phyloP scores from a whole-genome alignment of 2,113 vertebrate genomes.

The Nannobrachium achirus region DNA sequence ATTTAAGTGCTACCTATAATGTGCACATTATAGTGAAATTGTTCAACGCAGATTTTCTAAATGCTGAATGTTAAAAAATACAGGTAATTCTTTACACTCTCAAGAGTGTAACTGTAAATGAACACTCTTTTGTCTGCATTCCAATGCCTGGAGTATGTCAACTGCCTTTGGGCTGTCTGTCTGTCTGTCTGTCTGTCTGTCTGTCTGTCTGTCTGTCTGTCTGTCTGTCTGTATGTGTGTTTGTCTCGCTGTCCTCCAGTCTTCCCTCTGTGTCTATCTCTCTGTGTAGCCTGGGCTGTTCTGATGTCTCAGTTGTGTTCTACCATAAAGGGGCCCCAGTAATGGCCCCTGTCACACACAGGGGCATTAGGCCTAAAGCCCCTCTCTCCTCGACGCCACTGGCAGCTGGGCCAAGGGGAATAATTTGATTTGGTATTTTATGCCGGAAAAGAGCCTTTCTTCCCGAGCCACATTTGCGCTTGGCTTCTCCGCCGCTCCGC shows the following conservation, averaged over 20 bases:
- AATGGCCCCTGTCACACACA: slow-evolving; percentile 80
- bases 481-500: slow-evolving; percentile 65
- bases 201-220: slow-evolving; percentile 20
- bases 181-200: slow-evolving; percentile 8
- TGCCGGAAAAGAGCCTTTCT: slow-evolving; percentile 79
- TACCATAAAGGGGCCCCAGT: slow-evolving; percentile 67
- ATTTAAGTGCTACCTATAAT: too few relatives aligned
- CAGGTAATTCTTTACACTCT: too few relatives aligned
- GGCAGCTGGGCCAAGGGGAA: slow-evolving; percentile 78
- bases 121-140: too few relatives aligned
- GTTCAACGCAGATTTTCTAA: too few relatives aligned
- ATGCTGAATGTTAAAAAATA: too few relatives aligned
- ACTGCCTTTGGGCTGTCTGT: neutral
- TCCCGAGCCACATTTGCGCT: slow-evolving; percentile 75
- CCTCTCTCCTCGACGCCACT: slow-evolving; percentile 64
- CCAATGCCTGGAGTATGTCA: too few relatives aligned
- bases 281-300: slow-evolving; percentile 17
- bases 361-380: slow-evolving; percentile 73
- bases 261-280: slow-evolving; percentile 46
- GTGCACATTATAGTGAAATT: too few relatives aligned
- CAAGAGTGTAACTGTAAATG: too few relatives aligned
- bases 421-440: slow-evolving; percentile 84
- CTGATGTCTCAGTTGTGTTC: slow-evolving; percentile 65
- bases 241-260: slow-evolving; percentile 7
- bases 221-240: slow-evolving; percentile 23